phyloP scores from a whole-genome alignment of 1,140 invertebrate species.

The Hormaphis cornu region DNA sequence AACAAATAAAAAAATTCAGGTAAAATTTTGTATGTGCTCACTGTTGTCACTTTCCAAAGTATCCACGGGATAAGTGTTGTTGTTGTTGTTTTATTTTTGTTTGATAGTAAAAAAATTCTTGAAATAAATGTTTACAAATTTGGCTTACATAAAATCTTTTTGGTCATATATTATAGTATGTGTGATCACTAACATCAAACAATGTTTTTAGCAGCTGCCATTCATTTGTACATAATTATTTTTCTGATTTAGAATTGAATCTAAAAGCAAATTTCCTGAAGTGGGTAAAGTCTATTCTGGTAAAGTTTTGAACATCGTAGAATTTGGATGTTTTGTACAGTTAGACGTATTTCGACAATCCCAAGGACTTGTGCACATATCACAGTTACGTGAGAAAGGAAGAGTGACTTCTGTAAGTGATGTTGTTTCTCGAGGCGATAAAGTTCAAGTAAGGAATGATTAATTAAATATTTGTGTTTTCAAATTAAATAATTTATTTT shows the following conservation, averaged over 20 bases:
- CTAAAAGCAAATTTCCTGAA: conserved; percentile 41
- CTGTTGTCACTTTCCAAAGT: too few relatives aligned
- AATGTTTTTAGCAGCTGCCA: too few relatives aligned
- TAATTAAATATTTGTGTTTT: conserved; percentile 25
- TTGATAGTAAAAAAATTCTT: not conserved
- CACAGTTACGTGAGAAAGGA: conserved; percentile 84
- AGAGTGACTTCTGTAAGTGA: conserved; percentile 89
- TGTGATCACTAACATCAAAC: too few relatives aligned
- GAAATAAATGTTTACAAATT: too few relatives aligned
- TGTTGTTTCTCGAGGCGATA: conserved; percentile 82
- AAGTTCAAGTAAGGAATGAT: conserved; percentile 64
- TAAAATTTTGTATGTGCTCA: too few relatives aligned
- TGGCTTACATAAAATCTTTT: too few relatives aligned
- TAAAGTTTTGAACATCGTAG: conserved; percentile 88
- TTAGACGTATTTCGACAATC: conserved; percentile 77
- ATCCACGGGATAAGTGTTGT: too few relatives aligned
- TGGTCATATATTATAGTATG: too few relatives aligned
- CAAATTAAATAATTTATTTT: not conserved
- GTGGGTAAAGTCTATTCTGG: conserved; percentile 77
- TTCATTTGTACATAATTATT: not conserved
- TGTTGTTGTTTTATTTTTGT: not conserved
- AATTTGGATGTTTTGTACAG: conserved; percentile 97
- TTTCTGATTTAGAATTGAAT: conserved; percentile 26
- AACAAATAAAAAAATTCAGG: too few relatives aligned
- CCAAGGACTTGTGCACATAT: conserved; percentile 96